Conservation (phyloP, 2,888 invertebrate species). For the Tethea ocularis region DNA sequence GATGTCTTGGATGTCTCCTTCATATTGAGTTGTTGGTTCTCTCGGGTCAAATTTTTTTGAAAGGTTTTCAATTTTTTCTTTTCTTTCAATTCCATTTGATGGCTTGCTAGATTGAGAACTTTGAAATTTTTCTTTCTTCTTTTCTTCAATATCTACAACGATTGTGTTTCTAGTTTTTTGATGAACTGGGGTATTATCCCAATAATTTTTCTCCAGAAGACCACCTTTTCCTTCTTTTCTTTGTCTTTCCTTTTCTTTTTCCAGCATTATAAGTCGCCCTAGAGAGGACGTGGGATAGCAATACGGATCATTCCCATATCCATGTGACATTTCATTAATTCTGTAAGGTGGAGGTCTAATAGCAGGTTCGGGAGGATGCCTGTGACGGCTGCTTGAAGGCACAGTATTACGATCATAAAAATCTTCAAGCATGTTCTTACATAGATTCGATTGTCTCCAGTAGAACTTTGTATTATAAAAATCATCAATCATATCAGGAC, state of each 20-base stretch:
- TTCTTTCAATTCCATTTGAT: not conserved
- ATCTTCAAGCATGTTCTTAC: constrained; percentile 44
- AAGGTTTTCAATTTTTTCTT: not conserved
- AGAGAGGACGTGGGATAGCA: constrained; percentile 57
- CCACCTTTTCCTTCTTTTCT: not conserved
- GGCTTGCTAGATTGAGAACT: not conserved
- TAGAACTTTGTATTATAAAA: constrained; percentile 33
- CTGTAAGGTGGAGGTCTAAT: not conserved
- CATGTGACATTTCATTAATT: constrained; percentile 12
- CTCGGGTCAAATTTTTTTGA: not conserved
- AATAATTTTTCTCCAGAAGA: constrained; percentile 14
- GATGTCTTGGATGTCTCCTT: too few relatives aligned
- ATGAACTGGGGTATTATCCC: constrained; percentile 17
- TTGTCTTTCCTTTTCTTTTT: constrained; percentile 15
- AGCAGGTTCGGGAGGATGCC: constrained; percentile 6
- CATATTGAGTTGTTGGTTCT: not conserved
- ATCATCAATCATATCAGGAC: constrained; percentile 39
- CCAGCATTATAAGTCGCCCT: constrained; percentile 40
- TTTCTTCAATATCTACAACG: constrained; percentile 28
- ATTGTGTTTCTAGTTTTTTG: constrained; percentile 23
- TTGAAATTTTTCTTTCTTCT: not conserved
- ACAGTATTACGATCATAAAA: constrained; percentile 29
- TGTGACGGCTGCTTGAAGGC: not conserved
- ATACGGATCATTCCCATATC: constrained; percentile 30
- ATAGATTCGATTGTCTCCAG: constrained; percentile 33